These are phyloP conservation scores for Catocala fraxini DNA, from an alignment of 2,888 invertebrate species.

Conservation along the genomic window DNA sequence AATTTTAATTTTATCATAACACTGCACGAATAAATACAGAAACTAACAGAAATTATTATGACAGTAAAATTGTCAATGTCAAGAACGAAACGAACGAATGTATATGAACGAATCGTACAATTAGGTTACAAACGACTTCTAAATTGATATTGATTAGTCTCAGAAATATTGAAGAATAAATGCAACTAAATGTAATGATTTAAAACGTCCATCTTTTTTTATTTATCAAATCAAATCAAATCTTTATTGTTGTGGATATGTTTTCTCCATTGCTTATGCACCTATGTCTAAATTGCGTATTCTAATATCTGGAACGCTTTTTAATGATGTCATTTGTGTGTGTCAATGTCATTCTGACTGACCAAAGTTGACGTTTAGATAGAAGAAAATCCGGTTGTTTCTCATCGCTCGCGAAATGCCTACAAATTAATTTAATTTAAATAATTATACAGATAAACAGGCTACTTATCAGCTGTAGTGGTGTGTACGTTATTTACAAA, in stretches of 20 bases:
- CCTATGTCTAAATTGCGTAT: too few relatives aligned
- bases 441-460: constrained; percentile 21
- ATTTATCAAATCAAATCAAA: too few relatives aligned
- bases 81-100: constrained; percentile 12
- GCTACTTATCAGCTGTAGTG: constrained; percentile 17
- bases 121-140: neutral
- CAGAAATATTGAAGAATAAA: too few relatives aligned
- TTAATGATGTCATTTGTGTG: too few relatives aligned
- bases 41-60: constrained; percentile 19
- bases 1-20: constrained; percentile 37
- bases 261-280: too few relatives aligned
- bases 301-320: too few relatives aligned
- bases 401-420: constrained; percentile 23
- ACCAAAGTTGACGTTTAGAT: neutral
- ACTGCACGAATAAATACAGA: constrained; percentile 37
- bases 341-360: neutral
- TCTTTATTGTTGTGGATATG: too few relatives aligned
- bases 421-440: constrained; percentile 24
- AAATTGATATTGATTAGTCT: too few relatives aligned
- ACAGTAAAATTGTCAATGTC: constrained; percentile 25
- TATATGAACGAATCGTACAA: constrained; percentile 13
- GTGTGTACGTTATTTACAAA: constrained; percentile 29
- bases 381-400: neutral
- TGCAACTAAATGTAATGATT: too few relatives aligned
- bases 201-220: too few relatives aligned